Evolutionary conservation across 2,113 vertebrate species (phyloP), one percentile per base, ranked within the genome.

Genomic region (Pavo muticus): DNA sequence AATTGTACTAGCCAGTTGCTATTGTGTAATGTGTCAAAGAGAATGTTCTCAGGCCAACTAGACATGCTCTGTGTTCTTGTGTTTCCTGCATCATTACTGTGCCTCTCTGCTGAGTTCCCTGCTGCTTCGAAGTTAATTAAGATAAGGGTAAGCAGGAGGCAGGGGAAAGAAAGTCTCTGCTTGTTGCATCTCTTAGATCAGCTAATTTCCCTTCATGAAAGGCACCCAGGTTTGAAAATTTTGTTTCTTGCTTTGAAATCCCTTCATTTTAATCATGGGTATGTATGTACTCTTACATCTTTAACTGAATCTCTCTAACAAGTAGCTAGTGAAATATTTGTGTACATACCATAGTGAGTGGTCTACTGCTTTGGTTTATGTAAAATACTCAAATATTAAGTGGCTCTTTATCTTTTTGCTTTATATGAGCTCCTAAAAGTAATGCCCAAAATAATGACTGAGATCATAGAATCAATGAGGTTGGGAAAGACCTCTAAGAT

Each of bases 111-210:
- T 93, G 85, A 95, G 92, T 73, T 96, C 87, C 95, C 96, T 93
- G 92, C 91, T 94, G 95, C 61, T 97, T 96, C 75, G 89, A 89
- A 95, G 91, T 96, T 97, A 97, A 96, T 97, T 97, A 96, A 96
- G 94, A 96, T 95, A 93, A 87, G 92, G 92, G 90, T 94, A 92
- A 89, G 86, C 44, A 68, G 92, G 79, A 95, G 91, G 93, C 76
- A 94, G 59, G 70, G 71, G 61, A 63, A 91, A 72, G 74, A 89
- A 96, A 94, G 61, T 91, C 89, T 90, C 67, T 94, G 85, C 89
- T 70, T 86, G 91, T 93, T 96, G 87, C 74, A 93, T 89, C 89
- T 95, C 88, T 91, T 65, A 88, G 85, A 94, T 94, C 93, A 94
- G 93, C 90, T 94, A 94, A 96, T 96, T 96, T 96, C 79, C 44